Percentiles rank a stretch among this genome's conserved stretches.
phyloP scores from a whole-genome alignment of 2,797 vertebrate genomes.

The Phrynocephalus vlangalii region DNA sequence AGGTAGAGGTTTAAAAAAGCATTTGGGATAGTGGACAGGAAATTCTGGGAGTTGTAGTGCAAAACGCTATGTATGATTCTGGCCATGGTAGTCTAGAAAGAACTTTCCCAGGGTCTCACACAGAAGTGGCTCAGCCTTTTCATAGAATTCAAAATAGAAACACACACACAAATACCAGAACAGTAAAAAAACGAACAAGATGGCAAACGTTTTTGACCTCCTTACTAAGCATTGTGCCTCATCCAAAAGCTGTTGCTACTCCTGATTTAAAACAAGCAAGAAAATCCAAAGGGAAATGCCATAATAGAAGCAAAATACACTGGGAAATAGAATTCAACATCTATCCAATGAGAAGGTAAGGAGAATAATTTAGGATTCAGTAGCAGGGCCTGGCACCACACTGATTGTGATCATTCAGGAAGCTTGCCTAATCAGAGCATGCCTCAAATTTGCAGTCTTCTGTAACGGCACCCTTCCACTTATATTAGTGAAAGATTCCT shows the following conservation, averaged over 20 bases:
- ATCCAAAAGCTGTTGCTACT: background rate
- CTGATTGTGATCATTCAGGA: fast-evolving
- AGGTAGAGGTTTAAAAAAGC: too few relatives aligned
- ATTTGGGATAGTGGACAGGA: too few relatives aligned
- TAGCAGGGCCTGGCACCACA: background rate
- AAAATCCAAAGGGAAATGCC: background rate
- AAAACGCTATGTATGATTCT: background rate
- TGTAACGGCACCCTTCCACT: fast-evolving
- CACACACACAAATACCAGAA: fast-evolving
- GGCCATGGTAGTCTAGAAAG: background rate
- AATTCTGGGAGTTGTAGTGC: too few relatives aligned
- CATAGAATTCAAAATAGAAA: background rate
- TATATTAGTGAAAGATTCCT: background rate
- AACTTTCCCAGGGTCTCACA: background rate
- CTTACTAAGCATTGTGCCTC: background rate
- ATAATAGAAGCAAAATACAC: background rate
- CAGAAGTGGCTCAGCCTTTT: fast-evolving
- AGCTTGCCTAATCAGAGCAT: background rate
- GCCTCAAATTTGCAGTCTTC: background rate
- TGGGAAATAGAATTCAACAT: background rate
- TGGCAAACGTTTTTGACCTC: background rate
- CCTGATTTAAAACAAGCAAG: background rate
- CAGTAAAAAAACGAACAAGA: background rate
- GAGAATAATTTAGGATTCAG: background rate
- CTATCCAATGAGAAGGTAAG: background rate